phyloP scores from a whole-genome alignment of 2,113 vertebrate genomes.

The Bos taurus region DNA sequence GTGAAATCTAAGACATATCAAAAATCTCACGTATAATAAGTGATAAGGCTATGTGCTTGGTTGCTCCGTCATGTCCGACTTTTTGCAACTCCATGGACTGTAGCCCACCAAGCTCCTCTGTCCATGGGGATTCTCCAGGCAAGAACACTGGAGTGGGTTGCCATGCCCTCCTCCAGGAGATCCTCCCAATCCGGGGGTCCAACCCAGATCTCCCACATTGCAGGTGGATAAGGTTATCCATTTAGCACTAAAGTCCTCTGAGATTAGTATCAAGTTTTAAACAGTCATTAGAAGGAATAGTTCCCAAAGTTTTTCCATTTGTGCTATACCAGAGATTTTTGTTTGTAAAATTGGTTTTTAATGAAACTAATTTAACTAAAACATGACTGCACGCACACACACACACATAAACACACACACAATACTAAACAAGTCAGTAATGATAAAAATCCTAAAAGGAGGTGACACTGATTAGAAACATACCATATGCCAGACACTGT shows the following conservation, averaged over 20 bases:
- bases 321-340: neutral
- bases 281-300: neutral
- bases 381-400: accelerated
- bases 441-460: neutral
- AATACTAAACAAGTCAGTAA: neutral
- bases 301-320: neutral
- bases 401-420: neutral
- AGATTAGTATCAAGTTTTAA: neutral
- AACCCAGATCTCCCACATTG: neutral
- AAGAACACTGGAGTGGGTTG: neutral
- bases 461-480: neutral
- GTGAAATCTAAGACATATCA: neutral
- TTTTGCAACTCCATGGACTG: neutral
- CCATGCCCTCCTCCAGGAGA: neutral
- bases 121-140: neutral
- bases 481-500: neutral
- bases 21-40: neutral
- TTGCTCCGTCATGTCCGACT: neutral
- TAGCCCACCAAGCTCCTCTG: neutral
- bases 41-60: neutral
- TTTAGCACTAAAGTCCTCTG: neutral
- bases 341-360: neutral
- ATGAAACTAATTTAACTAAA: neutral
- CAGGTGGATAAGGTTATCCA: neutral
- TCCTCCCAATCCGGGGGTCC: neutral